phyloP scores from a whole-genome alignment of 2,888 invertebrate species.

The Tricholauxania praeusta region DNA sequence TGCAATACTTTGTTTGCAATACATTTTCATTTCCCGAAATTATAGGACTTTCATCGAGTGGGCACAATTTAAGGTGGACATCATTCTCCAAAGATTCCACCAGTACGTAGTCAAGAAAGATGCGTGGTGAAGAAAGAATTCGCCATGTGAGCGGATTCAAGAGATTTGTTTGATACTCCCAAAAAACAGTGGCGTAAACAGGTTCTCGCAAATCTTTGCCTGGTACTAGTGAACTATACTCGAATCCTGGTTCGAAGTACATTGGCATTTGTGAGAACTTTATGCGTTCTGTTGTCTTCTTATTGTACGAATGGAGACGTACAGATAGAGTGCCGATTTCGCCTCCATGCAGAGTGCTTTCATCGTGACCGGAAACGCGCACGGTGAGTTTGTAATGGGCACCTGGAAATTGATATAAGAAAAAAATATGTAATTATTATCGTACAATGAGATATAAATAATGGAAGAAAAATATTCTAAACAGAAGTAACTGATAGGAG shows the following conservation, averaged over 20 bases:
- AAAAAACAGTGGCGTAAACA: conserved; percentile 76
- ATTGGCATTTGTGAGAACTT: conserved; percentile 71
- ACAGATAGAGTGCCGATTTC: conserved; percentile 82
- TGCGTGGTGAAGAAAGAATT: conserved; percentile 78
- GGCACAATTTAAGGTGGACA: conserved; percentile 73
- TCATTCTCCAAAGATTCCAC: conserved; percentile 79
- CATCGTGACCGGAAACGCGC: conserved; percentile 79
- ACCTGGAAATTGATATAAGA: conserved; percentile 68
- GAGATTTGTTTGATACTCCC: conserved; percentile 83
- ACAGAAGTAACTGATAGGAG: no score
- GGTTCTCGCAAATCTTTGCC: conserved; percentile 76
- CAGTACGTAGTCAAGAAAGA: conserved; percentile 79
- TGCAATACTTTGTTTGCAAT: conserved; percentile 59
- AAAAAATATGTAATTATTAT: neutral
- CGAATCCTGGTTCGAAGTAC: conserved; percentile 76
- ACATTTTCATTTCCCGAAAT: conserved; percentile 71
- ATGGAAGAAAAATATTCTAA: neutral
- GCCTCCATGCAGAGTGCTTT: conserved; percentile 80
- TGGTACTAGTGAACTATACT: conserved; percentile 77
- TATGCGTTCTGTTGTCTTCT: conserved; percentile 72
- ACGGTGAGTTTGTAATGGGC: conserved; percentile 83
- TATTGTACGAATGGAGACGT: conserved; percentile 74
- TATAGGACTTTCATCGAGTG: conserved; percentile 73
- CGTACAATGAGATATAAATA: neutral
- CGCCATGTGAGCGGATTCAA: conserved; percentile 89